Conservation (phyloP, 2,113 vertebrate species). For the Rhabdomys dilectus region DNA sequence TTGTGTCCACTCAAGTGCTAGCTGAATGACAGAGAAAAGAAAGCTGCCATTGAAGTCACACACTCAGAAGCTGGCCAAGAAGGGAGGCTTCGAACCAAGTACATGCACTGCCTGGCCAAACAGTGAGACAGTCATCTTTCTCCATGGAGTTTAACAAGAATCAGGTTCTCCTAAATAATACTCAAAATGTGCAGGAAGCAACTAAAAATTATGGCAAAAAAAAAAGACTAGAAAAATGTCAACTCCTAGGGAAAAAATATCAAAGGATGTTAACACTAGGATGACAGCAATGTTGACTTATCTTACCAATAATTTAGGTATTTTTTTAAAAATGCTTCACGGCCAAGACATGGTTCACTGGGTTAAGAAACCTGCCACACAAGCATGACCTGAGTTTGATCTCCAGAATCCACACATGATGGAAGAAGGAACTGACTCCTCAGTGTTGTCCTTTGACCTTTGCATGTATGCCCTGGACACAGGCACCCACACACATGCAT, state of each 20-base stretch:
- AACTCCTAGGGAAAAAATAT: background rate
- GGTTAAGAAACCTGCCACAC: background rate
- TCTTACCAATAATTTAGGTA: background rate
- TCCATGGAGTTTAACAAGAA: background rate
- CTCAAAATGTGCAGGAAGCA: background rate
- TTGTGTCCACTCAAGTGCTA: background rate
- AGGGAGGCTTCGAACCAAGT: background rate
- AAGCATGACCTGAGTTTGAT: background rate
- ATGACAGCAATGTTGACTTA: background rate
- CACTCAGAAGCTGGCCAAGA: background rate
- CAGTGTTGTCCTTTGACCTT: too few relatives aligned
- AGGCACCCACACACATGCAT: background rate
- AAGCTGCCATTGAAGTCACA: background rate
- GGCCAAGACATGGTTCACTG: too few relatives aligned
- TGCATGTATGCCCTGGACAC: background rate
- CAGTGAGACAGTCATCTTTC: background rate
- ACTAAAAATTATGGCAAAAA: background rate
- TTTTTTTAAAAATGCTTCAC: background rate
- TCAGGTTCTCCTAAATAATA: background rate
- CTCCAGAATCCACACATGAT: background rate
- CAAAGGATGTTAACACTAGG: background rate
- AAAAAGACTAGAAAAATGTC: background rate
- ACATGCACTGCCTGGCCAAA: background rate
- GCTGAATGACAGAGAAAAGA: background rate
- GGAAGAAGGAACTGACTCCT: background rate